These are phyloP conservation scores for Peromyscus attwateri DNA, from an alignment of 2,797 vertebrate species.

Conservation along the genomic window DNA sequence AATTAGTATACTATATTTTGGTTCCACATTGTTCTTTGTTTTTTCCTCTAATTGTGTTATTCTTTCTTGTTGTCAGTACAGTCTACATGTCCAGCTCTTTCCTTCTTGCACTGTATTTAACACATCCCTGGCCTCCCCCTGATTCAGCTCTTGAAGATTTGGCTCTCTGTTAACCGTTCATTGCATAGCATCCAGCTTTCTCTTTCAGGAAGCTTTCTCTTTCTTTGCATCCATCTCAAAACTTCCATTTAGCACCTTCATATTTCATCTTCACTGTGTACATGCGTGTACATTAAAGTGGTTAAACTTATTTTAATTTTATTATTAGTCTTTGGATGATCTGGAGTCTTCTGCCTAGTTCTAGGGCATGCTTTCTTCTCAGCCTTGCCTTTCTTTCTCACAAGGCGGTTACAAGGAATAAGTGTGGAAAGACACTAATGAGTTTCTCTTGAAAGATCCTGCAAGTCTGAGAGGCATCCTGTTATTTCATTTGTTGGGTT, in stretches of 20 bases:
- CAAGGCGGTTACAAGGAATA: background rate
- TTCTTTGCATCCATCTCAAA: background rate
- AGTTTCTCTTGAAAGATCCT: slow-evolving; percentile 40
- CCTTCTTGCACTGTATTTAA: background rate
- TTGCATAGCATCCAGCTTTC: background rate
- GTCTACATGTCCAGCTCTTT: background rate
- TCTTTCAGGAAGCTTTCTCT: background rate
- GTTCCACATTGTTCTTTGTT: background rate
- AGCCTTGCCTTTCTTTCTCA: background rate
- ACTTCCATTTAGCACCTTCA: background rate
- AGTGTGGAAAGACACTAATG: background rate
- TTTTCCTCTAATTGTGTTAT: background rate
- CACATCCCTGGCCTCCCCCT: background rate
- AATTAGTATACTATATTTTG: background rate
- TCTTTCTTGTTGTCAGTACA: background rate
- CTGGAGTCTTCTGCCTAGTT: background rate
- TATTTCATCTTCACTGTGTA: background rate
- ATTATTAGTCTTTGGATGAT: background rate
- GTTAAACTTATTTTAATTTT: background rate
- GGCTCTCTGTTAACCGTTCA: background rate
- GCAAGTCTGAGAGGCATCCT: background rate
- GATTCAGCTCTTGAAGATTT: background rate
- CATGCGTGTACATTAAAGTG: background rate
- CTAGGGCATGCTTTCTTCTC: slow-evolving; percentile 9
- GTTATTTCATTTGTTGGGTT: slow-evolving; percentile 34